Conservation (phyloP, 1,140 invertebrate genomes). For the Protaetia brevitarsis region DNA sequence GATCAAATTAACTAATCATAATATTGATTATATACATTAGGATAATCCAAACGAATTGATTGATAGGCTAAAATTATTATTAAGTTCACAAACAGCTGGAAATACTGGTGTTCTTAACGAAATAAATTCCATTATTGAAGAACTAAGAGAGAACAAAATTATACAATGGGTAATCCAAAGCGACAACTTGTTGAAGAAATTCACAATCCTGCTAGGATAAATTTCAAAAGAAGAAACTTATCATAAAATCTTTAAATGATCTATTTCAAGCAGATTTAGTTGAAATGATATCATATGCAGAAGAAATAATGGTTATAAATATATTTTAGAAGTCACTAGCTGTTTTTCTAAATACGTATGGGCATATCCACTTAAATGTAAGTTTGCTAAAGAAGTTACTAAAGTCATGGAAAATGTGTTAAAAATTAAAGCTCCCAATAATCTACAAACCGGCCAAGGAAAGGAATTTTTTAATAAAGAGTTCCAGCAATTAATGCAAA, state of each 20-base stretch:
- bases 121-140: constrained; percentile 18
- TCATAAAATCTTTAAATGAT: constrained; percentile 39
- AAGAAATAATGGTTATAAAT: constrained; percentile 32
- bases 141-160: constrained; percentile 15
- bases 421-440: constrained; percentile 7
- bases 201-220: constrained; percentile 44
- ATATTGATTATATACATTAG: constrained; percentile 6
- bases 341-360: constrained; percentile 44
- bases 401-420: constrained; percentile 29
- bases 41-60: constrained; percentile 17
- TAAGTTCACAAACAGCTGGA: background rate
- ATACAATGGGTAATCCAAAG: constrained; percentile 23
- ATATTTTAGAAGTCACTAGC: constrained; percentile 42
- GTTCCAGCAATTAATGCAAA: constrained; percentile 23
- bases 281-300: constrained; percentile 32
- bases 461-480: constrained; percentile 27
- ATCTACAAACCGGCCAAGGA: constrained; percentile 26
- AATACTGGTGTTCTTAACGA: constrained; percentile 12
- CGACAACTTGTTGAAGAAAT: constrained; percentile 43
- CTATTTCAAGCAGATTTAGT: constrained; percentile 37
- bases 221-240: constrained; percentile 43
- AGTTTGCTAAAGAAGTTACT: constrained; percentile 35
- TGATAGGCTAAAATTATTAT: constrained; percentile 12
- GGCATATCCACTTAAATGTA: constrained; percentile 40
- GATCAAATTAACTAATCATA: background rate